phyloP scores from a whole-genome alignment of 2,888 invertebrate species.

The Laspeyria flexula region DNA sequence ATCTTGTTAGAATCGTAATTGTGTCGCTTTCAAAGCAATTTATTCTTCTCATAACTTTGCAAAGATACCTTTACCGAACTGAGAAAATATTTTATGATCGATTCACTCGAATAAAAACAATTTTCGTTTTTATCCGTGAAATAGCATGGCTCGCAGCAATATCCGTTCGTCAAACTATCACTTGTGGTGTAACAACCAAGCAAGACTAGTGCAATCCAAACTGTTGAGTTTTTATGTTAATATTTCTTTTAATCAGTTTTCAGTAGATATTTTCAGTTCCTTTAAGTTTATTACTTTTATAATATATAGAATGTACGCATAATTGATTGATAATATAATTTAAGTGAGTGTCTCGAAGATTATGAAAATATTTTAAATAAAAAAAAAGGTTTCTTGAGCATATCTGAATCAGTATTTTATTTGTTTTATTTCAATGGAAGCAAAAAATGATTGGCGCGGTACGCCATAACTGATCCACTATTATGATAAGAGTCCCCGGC shows the following conservation, averaged over 20 bases:
- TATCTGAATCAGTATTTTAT: neutral
- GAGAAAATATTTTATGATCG: conserved; percentile 29
- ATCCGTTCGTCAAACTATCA: conserved; percentile 26
- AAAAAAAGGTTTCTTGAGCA: too few species aligned
- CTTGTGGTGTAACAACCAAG: conserved; percentile 21
- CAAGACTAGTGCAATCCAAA: conserved; percentile 2
- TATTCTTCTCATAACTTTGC: conserved; percentile 30
- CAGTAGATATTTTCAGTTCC: too few species aligned
- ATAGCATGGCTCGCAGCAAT: conserved; percentile 23
- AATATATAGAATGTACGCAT: too few species aligned
- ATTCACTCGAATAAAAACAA: conserved; percentile 31
- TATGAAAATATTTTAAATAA: too few species aligned
- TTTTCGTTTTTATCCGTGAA: conserved; percentile 36
- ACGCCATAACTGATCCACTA: conserved; percentile 30
- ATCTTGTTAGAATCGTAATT: conserved; percentile 44
- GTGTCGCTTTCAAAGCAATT: conserved; percentile 43
- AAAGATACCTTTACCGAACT: conserved; percentile 16
- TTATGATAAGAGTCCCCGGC: conserved; percentile 49
- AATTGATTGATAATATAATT: too few species aligned
- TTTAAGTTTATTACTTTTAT: too few species aligned
- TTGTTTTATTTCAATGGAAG: conserved; percentile 18
- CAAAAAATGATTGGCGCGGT: conserved; percentile 32
- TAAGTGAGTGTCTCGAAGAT: too few species aligned
- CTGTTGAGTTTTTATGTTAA: neutral
- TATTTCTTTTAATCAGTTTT: neutral